phyloP scores from a whole-genome alignment of 2,797 vertebrate genomes.

The Sebastolobus altivelis region DNA sequence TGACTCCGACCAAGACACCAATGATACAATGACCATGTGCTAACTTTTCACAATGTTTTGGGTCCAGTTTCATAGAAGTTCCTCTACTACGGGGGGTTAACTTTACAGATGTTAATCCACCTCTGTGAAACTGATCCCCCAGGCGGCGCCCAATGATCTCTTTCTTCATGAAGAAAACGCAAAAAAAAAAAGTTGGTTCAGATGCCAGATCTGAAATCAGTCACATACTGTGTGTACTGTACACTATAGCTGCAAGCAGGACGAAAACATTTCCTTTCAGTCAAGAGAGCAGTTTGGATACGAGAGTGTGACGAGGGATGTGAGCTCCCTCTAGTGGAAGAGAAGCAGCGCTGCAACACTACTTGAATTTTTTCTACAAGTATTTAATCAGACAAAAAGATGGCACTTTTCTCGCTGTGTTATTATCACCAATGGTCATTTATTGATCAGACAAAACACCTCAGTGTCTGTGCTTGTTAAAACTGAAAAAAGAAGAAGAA shows the following conservation, averaged over 20 bases:
- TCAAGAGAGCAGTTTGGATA: constrained; percentile 10
- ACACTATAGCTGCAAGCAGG: not conserved
- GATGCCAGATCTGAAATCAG: constrained; percentile 22
- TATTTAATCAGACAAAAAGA: constrained; percentile 73
- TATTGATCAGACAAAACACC: constrained; percentile 48
- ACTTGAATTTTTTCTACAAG: constrained; percentile 83
- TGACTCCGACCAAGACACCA: not conserved
- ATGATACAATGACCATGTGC: not conserved
- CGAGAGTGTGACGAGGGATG: constrained; percentile 46
- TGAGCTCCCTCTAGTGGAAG: constrained; percentile 79
- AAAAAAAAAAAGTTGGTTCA: not conserved
- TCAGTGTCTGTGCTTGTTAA: constrained; percentile 46
- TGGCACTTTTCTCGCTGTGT: constrained; percentile 75
- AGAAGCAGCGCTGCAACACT: constrained; percentile 72
- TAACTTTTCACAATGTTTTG: not conserved
- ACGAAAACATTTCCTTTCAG: constrained; percentile 23
- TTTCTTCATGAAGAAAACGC: constrained; percentile 2
- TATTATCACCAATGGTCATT: constrained; percentile 54
- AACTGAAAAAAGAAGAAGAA: constrained; percentile 50
- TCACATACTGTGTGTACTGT: constrained; percentile 14
- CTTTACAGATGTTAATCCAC: constrained; percentile 12
- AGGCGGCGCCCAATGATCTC: not conserved
- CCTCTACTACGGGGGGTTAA: not conserved
- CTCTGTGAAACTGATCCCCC: constrained; percentile 27
- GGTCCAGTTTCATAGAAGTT: constrained; percentile 8